Base-by-base conservation (phyloP, 35 echinoderm and acorn worm genomes). In the Holothuria glaberrima region DNA sequence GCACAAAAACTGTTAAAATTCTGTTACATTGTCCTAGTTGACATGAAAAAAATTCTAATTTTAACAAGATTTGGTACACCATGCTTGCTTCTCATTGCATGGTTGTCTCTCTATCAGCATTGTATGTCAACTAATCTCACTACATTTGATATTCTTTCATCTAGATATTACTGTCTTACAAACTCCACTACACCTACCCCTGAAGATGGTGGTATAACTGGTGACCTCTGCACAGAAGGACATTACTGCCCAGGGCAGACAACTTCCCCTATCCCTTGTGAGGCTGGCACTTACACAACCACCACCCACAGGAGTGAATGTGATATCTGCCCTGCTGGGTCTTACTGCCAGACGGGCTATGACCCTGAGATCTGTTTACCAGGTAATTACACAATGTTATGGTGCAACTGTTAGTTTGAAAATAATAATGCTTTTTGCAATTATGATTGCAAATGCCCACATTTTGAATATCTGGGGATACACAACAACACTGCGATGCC, bases 241-340 rank as follows among this genome's bases (percentile, higher is more conserved):
- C 93, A 95, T 70, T 94, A 98, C 74, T 98, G 96, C 59, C 96
- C 96, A 12, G 91, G 91, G 25, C 66, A 85, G 32, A 98, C 96
- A 18, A 71, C 93, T 5, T 93, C 87, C 10, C 93, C 96, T 5
- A 88, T 98, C 6, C 96, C 96, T 9, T 98, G 96, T 48, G 91
- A 94, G 30, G 74, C 93, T 28, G 96, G 96, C 14, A 89, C 93
- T 0, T 98, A 94, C 68, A 98, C 93, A 6, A 94, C 93, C 46
- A 92, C 81, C 3, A 98, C 96, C 0, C 96, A 98, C 58, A 90
- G 90, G 26, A 85, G 88, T 22, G 93, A 90, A 44, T 98, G 96
- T 80, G 77, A 94, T 4, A 69, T 87, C 19, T 98, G 96, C 22
- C 92, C 92, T 13, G 96, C 90, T 28, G 91, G 79, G 17, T 86